Evolutionary conservation across 1,140 invertebrate species (phyloP).

Genomic region (Cherax quadricarinatus): DNA sequence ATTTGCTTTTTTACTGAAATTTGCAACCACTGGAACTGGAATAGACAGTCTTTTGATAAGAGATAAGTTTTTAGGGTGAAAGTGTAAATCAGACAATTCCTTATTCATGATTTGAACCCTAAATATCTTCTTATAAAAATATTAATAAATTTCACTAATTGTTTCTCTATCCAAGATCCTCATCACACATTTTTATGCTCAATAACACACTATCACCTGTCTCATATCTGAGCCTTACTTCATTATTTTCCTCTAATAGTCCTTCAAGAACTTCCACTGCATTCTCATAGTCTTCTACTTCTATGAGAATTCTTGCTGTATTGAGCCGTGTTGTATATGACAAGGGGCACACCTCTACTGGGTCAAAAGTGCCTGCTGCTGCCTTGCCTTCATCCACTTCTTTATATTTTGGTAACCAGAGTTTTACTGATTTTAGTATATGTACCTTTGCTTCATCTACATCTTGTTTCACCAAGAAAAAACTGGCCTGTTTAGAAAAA

Average conservation of each 20-base stretch:
- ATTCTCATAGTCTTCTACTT: constrained; percentile 61
- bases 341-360: constrained; percentile 70
- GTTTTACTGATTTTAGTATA: constrained; percentile 56
- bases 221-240: constrained; percentile 7
- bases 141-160: no score
- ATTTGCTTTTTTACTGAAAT: no score
- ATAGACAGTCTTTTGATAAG: no score
- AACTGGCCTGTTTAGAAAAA: constrained; percentile 58
- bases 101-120: no score
- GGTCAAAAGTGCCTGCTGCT: constrained; percentile 60
- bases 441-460: constrained; percentile 58
- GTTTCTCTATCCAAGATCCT: no score
- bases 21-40: no score
- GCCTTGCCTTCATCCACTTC: constrained; percentile 60
- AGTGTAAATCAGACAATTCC: no score
- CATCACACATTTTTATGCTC: no score
- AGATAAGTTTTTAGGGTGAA: no score
- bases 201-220: no score
- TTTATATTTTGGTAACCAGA: constrained; percentile 70
- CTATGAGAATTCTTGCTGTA: constrained; percentile 64
- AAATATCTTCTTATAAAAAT: no score
- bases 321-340: constrained; percentile 64
- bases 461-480: constrained; percentile 65
- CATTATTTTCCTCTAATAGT: constrained; percentile 75
- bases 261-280: constrained; percentile 74